A percentile compares a stretch with the other conserved stretches of the same genome.
phyloP scores from a whole-genome alignment of 2,113 vertebrate genomes.

The Neofelis nebulosa region DNA sequence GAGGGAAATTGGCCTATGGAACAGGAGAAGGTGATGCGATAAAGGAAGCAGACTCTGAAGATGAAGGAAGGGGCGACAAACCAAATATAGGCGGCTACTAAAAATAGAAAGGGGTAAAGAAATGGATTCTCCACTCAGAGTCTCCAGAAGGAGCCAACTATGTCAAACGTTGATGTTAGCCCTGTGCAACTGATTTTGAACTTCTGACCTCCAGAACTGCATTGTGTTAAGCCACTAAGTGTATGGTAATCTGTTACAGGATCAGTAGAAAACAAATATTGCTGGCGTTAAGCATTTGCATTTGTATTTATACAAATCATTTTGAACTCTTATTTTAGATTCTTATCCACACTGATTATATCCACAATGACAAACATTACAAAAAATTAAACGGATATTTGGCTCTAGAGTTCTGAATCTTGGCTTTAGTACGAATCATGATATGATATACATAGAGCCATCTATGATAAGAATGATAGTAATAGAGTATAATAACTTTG shows the following conservation, averaged over 20 bases:
- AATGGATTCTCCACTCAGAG: background rate
- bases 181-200: background rate
- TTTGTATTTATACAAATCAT: constrained; percentile 18
- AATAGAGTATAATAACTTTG: background rate
- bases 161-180: background rate
- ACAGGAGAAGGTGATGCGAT: background rate
- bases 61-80: background rate
- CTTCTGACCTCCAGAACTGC: background rate
- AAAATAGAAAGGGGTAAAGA: background rate
- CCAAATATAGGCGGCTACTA: background rate
- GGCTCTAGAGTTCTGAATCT: background rate
- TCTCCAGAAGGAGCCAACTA: background rate
- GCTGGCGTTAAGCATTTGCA: background rate
- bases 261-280: background rate
- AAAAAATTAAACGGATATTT: constrained; percentile 15
- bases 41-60: background rate
- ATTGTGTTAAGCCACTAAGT: background rate
- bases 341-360: background rate
- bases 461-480: background rate
- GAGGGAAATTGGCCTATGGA: background rate
- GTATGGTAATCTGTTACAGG: background rate
- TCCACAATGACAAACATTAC: background rate
- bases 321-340: constrained; percentile 43
- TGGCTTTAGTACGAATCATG: background rate
- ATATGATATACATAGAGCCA: background rate